Base-by-base conservation (phyloP, 1,140 invertebrate genomes). In the Cydia amplana region DNA sequence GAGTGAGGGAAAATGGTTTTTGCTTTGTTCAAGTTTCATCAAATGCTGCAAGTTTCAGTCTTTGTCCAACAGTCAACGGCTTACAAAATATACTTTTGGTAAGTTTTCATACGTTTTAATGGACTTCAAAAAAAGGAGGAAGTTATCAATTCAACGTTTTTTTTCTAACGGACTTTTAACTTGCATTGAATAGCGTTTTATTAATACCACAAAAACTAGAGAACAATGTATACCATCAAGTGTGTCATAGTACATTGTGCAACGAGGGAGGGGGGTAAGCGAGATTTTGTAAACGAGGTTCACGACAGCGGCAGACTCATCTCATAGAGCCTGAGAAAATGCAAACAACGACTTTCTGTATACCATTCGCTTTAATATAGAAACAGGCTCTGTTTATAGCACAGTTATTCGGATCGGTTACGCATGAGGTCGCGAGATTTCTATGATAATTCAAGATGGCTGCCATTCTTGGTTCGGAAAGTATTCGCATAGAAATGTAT, bases 401-500 rank as follows among this genome's bases (percentile, higher is more conserved):
- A 18, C 51, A n/a, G n/a, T 55, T 55, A 9, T 20, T 60, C 55
- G 16, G 55, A 60, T 60, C 55, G 55, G n/a, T 60, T 18, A 60
- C 55, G n/a, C 55, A 60, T 23, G 23, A 20, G 20, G 55, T 60
- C 20, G 10, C 7, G 36, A 70, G 9, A 67, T 70, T 70, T 18
- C 32, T 70, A 70, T 70, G 65, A 10, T 70, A 70, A 70, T 70
- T n/a, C 32, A 70, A 70, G 65, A 70, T 70, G 55, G 16, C 65
- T 70, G 36, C 18, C 7, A 7, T 40, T 70, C 32, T 43, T 70
- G 28, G 65, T 5, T 40, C 65, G 16, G 28, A 70, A 70, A 9
- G 32, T 70, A 70, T 70, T 70, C 36, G 65, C 65, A 70, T 70
- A 70, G 65, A 18, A 70, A 70, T 70, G 65, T 70, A 70, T 70